Evolutionary conservation across 2,888 invertebrate genomes (phyloP).

Genomic region (Elysia crispata): DNA sequence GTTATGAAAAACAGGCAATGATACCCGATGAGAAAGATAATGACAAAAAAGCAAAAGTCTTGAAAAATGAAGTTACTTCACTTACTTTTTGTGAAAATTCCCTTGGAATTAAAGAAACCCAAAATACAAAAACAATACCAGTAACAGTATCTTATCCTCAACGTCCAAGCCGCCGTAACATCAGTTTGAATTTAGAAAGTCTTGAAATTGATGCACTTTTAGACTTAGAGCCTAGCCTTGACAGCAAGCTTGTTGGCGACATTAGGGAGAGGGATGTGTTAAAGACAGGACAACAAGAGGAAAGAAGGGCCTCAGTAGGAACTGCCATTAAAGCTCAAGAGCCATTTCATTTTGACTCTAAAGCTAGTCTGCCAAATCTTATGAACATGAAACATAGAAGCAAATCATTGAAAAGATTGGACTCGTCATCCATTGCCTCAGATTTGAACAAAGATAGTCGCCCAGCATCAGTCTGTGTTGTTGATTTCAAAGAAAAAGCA

Average conservation of each 20-base stretch:
- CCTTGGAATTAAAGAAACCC: background rate
- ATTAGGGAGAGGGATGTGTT: constrained; percentile 14
- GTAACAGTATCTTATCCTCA: background rate
- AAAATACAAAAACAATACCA: background rate
- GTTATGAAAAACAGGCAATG: no score
- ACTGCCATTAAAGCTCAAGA: background rate
- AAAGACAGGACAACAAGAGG: background rate
- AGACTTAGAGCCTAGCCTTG: constrained; percentile 58
- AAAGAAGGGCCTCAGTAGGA: background rate
- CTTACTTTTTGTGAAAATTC: background rate
- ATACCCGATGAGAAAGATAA: background rate
- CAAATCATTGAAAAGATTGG: no score
- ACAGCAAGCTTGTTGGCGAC: constrained; percentile 47
- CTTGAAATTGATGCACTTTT: constrained; percentile 68
- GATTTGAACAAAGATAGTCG: no score
- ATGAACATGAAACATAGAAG: no score
- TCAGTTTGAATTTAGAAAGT: constrained; percentile 56
- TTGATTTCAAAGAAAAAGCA: no score
- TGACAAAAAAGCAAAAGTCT: background rate
- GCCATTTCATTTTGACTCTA: background rate
- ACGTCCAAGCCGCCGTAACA: constrained; percentile 28
- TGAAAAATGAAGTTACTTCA: background rate
- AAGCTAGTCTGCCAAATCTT: no score
- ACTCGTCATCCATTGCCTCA: no score
- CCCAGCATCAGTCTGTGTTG: no score